These are phyloP conservation scores for Calliopsis andreniformis DNA, from an alignment of 1,140 invertebrate genomes.

Conservation along the genomic window DNA sequence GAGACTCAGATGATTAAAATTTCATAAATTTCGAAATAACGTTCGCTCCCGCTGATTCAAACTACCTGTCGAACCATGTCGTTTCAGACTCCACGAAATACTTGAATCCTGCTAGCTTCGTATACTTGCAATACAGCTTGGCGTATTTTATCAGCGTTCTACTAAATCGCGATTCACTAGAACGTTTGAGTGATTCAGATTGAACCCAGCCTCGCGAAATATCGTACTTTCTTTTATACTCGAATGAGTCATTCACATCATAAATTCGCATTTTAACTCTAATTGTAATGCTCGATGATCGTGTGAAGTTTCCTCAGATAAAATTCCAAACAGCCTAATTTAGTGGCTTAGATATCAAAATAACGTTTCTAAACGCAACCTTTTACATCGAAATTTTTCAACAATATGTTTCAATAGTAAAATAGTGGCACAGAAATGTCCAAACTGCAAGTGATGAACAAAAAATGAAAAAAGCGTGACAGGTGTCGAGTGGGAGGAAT, in stretches of 20 bases:
- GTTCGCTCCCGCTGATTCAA: not conserved
- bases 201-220: not conserved
- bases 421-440: too few species aligned
- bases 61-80: conserved; percentile 60
- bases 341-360: too few species aligned
- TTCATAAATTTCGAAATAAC: not conserved
- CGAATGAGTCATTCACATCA: not conserved
- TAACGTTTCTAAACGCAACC: too few species aligned
- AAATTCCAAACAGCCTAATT: too few species aligned
- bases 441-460: too few species aligned
- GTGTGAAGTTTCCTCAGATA: too few species aligned
- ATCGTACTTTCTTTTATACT: too few species aligned
- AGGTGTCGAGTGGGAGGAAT: not conserved
- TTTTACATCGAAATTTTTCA: too few species aligned
- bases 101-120: conserved; percentile 56
- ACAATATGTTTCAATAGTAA: too few species aligned
- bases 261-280: not conserved
- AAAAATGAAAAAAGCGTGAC: not conserved
- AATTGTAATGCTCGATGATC: not conserved
- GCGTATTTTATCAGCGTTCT: conserved; percentile 32
- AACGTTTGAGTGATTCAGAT: not conserved
- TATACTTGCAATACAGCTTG: conserved; percentile 55
- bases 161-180: not conserved
- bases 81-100: conserved; percentile 50
- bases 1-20: not conserved